Evolutionary conservation across 2,888 invertebrate species (phyloP), one percentile per base, ranked within the genome.

Genomic region (Margaritifera margaritifera): DNA sequence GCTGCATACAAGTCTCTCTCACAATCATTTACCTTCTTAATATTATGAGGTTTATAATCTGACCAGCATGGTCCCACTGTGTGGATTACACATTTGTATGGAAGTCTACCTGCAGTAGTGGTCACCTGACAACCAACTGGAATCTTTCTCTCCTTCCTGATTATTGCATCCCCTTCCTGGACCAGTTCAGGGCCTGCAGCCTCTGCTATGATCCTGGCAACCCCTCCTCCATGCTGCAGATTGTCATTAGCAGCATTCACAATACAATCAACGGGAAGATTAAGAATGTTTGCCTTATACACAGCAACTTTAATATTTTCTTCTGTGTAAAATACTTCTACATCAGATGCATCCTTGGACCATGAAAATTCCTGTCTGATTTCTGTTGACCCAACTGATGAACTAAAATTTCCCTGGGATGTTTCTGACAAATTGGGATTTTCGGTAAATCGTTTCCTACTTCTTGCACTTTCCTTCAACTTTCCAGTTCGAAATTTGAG

Each of bases 51-150:
- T 5, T 54, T 0, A 42, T 69, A 69, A 24, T 69, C 61, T 25
- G 20, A 55, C 69, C 69, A 69, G 11, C 62, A n/a, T 20, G 69
- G 69, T 18, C 69, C 69, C 31, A 69, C 59, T 11, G 64, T 61
- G 24, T 69, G 69, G 15, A 69, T 63, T 8, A 68, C 68, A 53
- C 59, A 50, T 6, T 5, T 31, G 31, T 62, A 67, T 20, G 62
- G 62, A 15, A 68, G 58, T 15, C n/a, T 8, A 20, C 68, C 68
- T 27, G 68, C 62, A n/a, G 62, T 68, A 6, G 68, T 63, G 4
- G 22, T 24, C 8, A n/a, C 22, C 19, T n/a, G 42, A 19, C 27
- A 19, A 11, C 63, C 68, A 6, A 68, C 63, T 27, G 24, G 22
- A 4, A 69, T 27, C 1, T 42, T 25, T 1, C 69, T 18, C 4